These are phyloP conservation scores for Latheticus oryzae DNA, from an alignment of 2,888 invertebrate species.

Conservation along the genomic window DNA sequence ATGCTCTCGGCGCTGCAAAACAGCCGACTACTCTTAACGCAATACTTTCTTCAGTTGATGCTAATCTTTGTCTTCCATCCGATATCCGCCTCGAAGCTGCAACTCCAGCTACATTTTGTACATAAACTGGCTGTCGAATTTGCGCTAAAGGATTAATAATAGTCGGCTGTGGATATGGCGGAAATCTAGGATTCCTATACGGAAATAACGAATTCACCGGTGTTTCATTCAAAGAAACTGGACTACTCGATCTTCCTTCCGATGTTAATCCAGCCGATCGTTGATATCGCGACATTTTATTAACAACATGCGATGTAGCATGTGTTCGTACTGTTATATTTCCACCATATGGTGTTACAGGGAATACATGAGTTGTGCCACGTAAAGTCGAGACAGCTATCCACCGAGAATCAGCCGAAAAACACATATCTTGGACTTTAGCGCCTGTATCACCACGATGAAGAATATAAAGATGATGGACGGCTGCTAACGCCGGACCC, in stretches of 20 bases:
- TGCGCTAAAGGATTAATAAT: slow-evolving; percentile 86
- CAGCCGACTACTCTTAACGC: slow-evolving; percentile 82
- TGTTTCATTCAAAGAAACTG: slow-evolving; percentile 68
- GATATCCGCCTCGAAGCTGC: slow-evolving; percentile 68
- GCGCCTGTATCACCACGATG: slow-evolving; percentile 97
- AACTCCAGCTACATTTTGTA: slow-evolving; percentile 66
- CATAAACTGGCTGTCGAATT: slow-evolving; percentile 77
- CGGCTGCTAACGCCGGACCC: slow-evolving; percentile 86
- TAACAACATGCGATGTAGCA: slow-evolving; percentile 92
- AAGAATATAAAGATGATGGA: slow-evolving; percentile 94
- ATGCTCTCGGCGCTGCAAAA: slow-evolving; percentile 81
- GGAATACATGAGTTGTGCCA: slow-evolving; percentile 98
- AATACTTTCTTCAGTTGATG: slow-evolving; percentile 78
- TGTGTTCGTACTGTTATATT: slow-evolving; percentile 92
- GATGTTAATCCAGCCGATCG: slow-evolving; percentile 91
- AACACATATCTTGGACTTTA: slow-evolving; percentile 92
- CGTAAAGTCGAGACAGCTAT: slow-evolving; percentile 94
- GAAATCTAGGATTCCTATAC: slow-evolving; percentile 89
- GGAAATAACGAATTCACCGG: slow-evolving; percentile 69
- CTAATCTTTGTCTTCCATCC: slow-evolving; percentile 76
- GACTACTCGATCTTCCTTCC: slow-evolving; percentile 79
- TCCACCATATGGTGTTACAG: slow-evolving; percentile 96
- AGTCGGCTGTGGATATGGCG: slow-evolving; percentile 90
- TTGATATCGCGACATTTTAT: slow-evolving; percentile 92
- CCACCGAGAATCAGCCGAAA: slow-evolving; percentile 96